Evolutionary conservation across 2,113 vertebrate genomes (phyloP), one percentile per base, ranked within the genome.

Genomic region (Burhinus oedicnemus): DNA sequence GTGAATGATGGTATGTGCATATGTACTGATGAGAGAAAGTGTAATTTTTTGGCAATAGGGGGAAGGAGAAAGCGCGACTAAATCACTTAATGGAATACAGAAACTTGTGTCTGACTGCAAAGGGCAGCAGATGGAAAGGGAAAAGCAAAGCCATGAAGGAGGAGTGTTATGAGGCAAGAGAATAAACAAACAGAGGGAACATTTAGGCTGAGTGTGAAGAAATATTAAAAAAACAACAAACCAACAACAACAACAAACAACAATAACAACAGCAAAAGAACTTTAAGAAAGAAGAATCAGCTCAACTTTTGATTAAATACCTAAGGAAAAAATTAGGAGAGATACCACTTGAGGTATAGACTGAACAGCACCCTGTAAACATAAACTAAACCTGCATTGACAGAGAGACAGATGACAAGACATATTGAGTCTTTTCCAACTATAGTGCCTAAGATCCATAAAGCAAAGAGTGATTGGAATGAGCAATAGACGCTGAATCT

Each of bases 191-290:
- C 4, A 55, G 25, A 72, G 44, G 15, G 9, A 83, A 55, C 2
- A 40, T 71, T 68, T 44, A 64, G 32, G 27, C 7, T 65, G 21
- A 44, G 5, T 34, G 8, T n/a, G 29, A 42, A 65, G 32, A 52
- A 72, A 51, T 18, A 55, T 22, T 34, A n/a, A 36, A 16, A 30
- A 32, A 13, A 40, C 40, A 54, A 20, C 9, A 20, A 6, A 5
- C 2, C 6, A 30, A 36, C 2, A 9, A 9, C 2, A 8, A 27
- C 16, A 30, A 12, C 19, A 27, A 29, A 44, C 7, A 5, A 2
- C 8, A 30, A 32, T 2, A 9, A 6, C 2, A 12, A 16, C 29
- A 30, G 12, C 19, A 27, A 29, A 44, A 44, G 42, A 40, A 4
- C 9, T 45, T 57, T 20, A 18, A 64, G 12, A 44, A 83, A 49